Evolutionary conservation across 2,113 vertebrate genomes (phyloP).

Genomic region (Erythrolamprus reginae): DNA sequence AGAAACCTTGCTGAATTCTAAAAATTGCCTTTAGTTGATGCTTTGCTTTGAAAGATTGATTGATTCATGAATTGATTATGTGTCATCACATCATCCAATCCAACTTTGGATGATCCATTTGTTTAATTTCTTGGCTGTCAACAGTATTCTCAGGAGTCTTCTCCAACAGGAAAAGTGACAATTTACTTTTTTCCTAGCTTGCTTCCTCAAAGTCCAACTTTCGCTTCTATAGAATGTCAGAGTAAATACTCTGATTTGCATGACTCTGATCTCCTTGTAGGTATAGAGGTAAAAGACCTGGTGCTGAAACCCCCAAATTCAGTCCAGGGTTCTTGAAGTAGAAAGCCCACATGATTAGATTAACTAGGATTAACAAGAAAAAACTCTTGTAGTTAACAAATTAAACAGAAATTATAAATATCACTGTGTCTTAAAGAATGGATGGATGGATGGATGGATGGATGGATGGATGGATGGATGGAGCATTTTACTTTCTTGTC

Average conservation of each 20-base stretch:
- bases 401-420: not conserved
- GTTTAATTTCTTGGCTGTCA: not conserved
- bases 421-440: not conserved
- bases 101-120: not conserved
- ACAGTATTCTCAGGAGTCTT: not conserved
- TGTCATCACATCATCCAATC: not conserved
- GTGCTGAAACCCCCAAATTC: too few species aligned
- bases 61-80: not conserved
- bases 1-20: not conserved
- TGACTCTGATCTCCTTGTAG: not conserved
- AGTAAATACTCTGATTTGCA: not conserved
- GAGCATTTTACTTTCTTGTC: not conserved
- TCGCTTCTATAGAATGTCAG: not conserved
- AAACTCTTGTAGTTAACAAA: not conserved
- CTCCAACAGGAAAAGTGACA: not conserved
- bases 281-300: not conserved
- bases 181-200: not conserved
- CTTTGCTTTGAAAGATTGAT: not conserved
- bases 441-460: too few species aligned
- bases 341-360: too few species aligned
- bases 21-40: not conserved
- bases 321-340: too few species aligned
- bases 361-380: too few species aligned
- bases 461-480: too few species aligned
- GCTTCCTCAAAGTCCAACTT: not conserved